Percentiles rank a stretch among this genome's conserved stretches.
phyloP scores from a whole-genome alignment of 2,797 vertebrate genomes.

The Thunnus albacares region DNA sequence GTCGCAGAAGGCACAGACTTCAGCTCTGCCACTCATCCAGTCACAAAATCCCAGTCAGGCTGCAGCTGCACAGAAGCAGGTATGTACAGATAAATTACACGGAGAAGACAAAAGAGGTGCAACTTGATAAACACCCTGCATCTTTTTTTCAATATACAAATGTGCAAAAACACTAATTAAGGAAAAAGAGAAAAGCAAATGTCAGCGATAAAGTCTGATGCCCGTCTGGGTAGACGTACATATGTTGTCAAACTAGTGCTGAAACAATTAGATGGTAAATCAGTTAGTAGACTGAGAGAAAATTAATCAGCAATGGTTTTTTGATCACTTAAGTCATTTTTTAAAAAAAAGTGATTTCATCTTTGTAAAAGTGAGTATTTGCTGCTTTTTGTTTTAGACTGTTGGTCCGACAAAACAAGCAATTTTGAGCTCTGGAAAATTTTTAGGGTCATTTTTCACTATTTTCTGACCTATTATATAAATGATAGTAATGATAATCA shows the following conservation, averaged over 20 bases:
- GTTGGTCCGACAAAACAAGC: background rate
- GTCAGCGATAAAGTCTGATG: background rate
- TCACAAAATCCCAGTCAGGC: conserved; percentile 78
- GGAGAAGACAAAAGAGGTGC: background rate
- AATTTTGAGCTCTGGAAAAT: too few relatives aligned
- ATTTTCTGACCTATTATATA: background rate
- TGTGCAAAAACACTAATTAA: background rate
- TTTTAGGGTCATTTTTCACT: background rate
- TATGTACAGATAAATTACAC: conserved; percentile 28
- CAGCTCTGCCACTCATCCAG: conserved; percentile 80
- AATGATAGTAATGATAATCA: too few relatives aligned
- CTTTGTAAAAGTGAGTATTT: too few relatives aligned
- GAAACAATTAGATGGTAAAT: too few relatives aligned
- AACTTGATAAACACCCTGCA: background rate
- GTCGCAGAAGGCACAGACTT: conserved; percentile 85
- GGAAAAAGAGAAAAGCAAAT: background rate
- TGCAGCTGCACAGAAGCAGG: conserved; percentile 80
- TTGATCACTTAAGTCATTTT: too few relatives aligned
- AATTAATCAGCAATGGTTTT: too few relatives aligned
- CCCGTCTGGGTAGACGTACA: background rate
- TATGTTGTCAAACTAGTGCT: too few relatives aligned
- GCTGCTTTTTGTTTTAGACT: too few relatives aligned
- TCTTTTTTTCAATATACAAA: background rate
- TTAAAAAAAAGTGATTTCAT: too few relatives aligned
- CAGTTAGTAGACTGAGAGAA: too few relatives aligned